Base-by-base conservation (phyloP, 2,113 vertebrate species). In the Fulica atra region DNA sequence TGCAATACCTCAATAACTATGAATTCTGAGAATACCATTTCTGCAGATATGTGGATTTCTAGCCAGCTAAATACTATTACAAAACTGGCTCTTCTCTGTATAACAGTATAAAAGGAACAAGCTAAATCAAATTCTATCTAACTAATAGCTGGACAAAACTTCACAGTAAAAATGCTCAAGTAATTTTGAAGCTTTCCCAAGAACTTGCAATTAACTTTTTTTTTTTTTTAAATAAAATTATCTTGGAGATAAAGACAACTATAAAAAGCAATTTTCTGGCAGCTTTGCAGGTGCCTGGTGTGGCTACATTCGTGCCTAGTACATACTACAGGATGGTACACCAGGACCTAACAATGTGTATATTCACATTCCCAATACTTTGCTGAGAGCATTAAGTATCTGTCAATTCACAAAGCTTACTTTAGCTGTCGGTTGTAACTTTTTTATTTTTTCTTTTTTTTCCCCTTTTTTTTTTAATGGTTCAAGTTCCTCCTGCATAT, bases 291-390 rank as follows among this genome's bases (percentile, higher is more conserved):
- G 24, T 83, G 7, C 4, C 16, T 1, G 0, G 4, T 26, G 4
- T 13, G 29, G 9, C 3, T 31, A 38, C 3, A n/a, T 6, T 51
- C 9, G 60, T 25, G 21, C 10, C 19, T 54, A 13, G 8, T 1
- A 2, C 13, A 20, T 40, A 8, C 17, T 85, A 28, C 7, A n/a
- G 20, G 13, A 25, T 16, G 2, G 12, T 20, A 42, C 7, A 53
- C 6, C 31, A 59, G 21, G 10, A 68, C 16, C 8, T 60, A 31
- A 46, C 36, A 59, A 23, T n/a, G 4, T 42, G 4, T 24, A 33
- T 20, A 21, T 6, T 11, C 13, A 5, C 10, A 25, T 1, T 63
- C 63, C 2, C 2, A 64, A 33, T 21, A 44, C 3, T 10, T n/a
- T 51, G 14, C 4, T 38, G 19, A 42, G 57, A 78, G 5, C 2